Evolutionary conservation across 92 coral and sea anemone species (phyloP).

Genomic region (Hydrozoanthus gracilis): DNA sequence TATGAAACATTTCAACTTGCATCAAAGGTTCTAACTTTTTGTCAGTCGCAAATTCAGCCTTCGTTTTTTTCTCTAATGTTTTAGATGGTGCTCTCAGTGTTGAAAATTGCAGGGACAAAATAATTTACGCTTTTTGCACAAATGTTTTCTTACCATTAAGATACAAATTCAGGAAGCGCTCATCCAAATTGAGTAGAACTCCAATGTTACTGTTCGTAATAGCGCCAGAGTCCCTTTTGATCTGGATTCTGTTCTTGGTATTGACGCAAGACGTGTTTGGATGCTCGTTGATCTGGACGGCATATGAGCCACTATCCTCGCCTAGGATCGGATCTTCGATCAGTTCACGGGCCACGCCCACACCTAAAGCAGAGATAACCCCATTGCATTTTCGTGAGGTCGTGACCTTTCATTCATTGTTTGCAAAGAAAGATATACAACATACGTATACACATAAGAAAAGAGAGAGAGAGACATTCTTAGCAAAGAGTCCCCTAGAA

Average conservation of each 20-base stretch:
- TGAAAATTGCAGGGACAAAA: no score
- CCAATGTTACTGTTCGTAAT: constrained; percentile 78
- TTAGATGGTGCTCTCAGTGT: not conserved
- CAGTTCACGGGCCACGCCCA: constrained; percentile 73
- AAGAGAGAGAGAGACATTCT: no score
- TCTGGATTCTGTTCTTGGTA: constrained; percentile 82
- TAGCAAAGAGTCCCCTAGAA: no score
- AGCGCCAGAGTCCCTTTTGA: constrained; percentile 70
- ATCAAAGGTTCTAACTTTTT: not conserved
- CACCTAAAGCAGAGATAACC: constrained; percentile 49
- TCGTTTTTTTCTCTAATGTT: not conserved
- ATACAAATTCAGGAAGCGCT: constrained; percentile 73
- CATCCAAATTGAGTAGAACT: constrained; percentile 78
- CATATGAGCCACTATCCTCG: constrained; percentile 83
- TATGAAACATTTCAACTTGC: no score
- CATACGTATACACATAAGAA: no score
- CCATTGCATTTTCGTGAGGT: no score
- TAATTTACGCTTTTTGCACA: not conserved
- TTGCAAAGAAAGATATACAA: no score
- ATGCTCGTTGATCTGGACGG: constrained; percentile 88
- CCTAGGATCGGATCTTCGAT: constrained; percentile 90
- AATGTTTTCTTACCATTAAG: constrained; percentile 68
- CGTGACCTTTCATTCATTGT: no score
- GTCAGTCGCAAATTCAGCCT: not conserved
- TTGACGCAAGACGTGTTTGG: constrained; percentile 80